Base-by-base conservation (phyloP, 2,797 vertebrate species). In the Psittacula derbiana region DNA sequence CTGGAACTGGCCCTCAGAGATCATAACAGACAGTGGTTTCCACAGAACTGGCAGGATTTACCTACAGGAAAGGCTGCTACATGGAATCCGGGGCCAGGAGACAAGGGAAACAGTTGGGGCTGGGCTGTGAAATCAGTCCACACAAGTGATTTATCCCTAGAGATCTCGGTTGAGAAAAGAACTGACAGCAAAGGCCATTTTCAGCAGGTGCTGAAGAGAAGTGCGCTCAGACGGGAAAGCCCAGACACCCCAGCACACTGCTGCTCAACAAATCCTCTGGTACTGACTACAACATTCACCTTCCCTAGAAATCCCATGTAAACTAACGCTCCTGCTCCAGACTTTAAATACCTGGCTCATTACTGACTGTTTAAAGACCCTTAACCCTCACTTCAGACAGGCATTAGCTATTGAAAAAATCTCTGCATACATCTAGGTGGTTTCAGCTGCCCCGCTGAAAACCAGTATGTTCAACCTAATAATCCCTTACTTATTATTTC, bases 401-500 rank as follows among this genome's bases (percentile, higher is more conserved):
- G 2, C 28, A 87, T 87, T 85, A 92, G 38, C 33, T 74, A 61
- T 18, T 65, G 53, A 85, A 92, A 95, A 93, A 78, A 53, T 40
- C 53, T 84, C 71, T 82, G 74, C 27, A 7, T 79, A 72, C 25
- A 19, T 40, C 0, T 25, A 75, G 79, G 23, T 76, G 70, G 46
- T 55, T 93, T 64, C 75, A 64, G 8, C n/a, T 76, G 28, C 58
- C 49, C 38, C 33, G 53, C 60, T 64, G 66, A 82, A 94, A 75
- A 91, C 31, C 19, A 81, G 66, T 20, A 80, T 76, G 73, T 62
- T 86, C 91, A 79, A 33, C 50, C 70, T 86, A 90, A 91, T 70
- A 88, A 84, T 73, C 25, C 41, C 46, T 73, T 61, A 70, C 80
- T 93, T 90, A 78, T 88, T 86, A 88, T 90, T 92, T 88, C 85